Evolutionary conservation across 2,888 invertebrate genomes (phyloP).

Genomic region (Cheilosia scutellata): DNA sequence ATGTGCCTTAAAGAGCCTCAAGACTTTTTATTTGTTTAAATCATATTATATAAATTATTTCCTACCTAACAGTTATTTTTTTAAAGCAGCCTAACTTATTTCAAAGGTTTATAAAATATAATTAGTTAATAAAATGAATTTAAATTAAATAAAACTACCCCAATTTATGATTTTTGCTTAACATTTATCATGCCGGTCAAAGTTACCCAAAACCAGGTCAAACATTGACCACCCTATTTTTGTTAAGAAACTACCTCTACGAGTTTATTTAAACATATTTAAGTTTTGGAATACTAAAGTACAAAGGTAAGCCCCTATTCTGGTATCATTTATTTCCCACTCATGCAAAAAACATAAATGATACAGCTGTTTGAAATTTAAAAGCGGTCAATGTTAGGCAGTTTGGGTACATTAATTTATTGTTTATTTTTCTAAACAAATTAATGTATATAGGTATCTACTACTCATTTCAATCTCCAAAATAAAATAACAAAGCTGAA

Average conservation of each 20-base stretch:
- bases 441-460: too few species aligned
- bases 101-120: not conserved
- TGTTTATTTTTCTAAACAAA: too few species aligned
- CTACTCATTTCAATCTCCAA: too few species aligned
- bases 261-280: not conserved
- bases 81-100: not conserved
- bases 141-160: not conserved
- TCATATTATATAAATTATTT: not conserved
- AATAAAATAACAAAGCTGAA: too few species aligned
- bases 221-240: not conserved
- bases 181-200: not conserved
- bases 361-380: not conserved
- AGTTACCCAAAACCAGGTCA: not conserved
- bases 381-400: not conserved
- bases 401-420: too few species aligned
- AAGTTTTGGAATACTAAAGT: not conserved
- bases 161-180: not conserved
- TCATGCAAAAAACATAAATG: not conserved
- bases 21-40: not conserved
- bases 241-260: not conserved
- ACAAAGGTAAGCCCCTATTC: not conserved
- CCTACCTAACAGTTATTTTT: not conserved
- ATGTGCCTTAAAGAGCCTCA: not conserved
- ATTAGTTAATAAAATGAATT: not conserved
- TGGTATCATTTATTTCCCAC: not conserved